These are phyloP conservation scores for Falcunculus frontatus DNA, from an alignment of 2,113 vertebrate species.

Conservation along the genomic window DNA sequence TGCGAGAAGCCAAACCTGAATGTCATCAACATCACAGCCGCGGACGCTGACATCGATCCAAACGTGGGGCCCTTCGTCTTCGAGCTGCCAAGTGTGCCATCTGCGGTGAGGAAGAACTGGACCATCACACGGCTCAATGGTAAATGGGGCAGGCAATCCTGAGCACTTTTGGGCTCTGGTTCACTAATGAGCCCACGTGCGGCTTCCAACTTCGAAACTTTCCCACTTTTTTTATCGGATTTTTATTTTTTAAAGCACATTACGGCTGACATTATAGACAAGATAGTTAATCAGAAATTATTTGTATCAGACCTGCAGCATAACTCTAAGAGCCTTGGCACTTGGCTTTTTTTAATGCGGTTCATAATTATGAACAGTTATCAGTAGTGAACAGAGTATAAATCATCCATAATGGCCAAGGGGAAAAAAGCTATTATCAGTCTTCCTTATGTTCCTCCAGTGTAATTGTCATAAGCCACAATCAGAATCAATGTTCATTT, in stretches of 20 bases:
- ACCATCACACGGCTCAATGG: conserved; percentile 90
- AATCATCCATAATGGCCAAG: conserved; percentile 70
- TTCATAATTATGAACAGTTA: conserved; percentile 69
- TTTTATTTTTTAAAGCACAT: conserved; percentile 37
- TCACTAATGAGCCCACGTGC: neutral
- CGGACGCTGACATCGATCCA: conserved; percentile 88
- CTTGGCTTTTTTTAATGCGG: conserved; percentile 65
- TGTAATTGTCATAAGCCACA: conserved; percentile 70
- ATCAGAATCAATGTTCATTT: conserved; percentile 72
- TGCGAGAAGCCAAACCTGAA: conserved; percentile 86
- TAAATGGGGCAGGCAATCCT: conserved; percentile 70
- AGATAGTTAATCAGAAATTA: conserved; percentile 65
- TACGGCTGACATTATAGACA: conserved; percentile 24
- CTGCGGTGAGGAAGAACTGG: conserved; percentile 91
- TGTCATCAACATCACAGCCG: conserved; percentile 92
- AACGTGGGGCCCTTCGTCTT: conserved; percentile 94
- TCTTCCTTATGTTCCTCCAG: conserved; percentile 73
- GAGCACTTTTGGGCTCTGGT: neutral
- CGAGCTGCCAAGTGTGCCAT: conserved; percentile 85
- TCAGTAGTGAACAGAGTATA: conserved; percentile 61
- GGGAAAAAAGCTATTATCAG: conserved; percentile 70
- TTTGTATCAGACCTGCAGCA: conserved; percentile 60
- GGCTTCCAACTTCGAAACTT: conserved; percentile 25
- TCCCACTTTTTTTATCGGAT: neutral
- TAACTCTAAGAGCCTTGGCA: conserved; percentile 56